Evolutionary conservation across 2,797 vertebrate species (phyloP).

Genomic region (Notamacropus eugenii): DNA sequence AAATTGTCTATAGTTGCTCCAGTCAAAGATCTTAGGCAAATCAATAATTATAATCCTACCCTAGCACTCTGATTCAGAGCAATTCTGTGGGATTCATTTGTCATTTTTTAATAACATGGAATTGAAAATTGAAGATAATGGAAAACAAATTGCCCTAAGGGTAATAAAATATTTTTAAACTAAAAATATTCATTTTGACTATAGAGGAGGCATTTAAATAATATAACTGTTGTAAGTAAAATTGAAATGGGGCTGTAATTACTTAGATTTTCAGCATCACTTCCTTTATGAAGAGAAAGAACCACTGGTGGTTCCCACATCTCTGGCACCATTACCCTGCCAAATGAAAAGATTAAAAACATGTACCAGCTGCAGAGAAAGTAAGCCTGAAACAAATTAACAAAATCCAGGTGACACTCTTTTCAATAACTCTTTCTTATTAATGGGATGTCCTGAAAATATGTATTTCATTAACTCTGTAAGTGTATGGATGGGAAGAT

Average conservation of each 20-base stretch:
- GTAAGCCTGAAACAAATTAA: constrained; percentile 77
- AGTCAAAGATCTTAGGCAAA: constrained; percentile 71
- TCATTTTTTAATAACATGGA: constrained; percentile 82
- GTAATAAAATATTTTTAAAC: constrained; percentile 86
- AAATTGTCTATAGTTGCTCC: constrained; percentile 71
- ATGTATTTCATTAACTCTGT: constrained; percentile 75
- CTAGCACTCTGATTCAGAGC: constrained; percentile 70
- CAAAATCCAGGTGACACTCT: constrained; percentile 72
- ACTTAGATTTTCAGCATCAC: constrained; percentile 80
- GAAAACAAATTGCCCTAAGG: constrained; percentile 79
- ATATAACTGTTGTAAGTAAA: constrained; percentile 83
- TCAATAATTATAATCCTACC: constrained; percentile 74
- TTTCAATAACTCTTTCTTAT: constrained; percentile 76
- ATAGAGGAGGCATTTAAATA: constrained; percentile 83
- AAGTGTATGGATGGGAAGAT: constrained; percentile 33
- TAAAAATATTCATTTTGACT: constrained; percentile 80
- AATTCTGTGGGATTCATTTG: constrained; percentile 75
- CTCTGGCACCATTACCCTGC: constrained; percentile 69
- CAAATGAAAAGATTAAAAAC: constrained; percentile 80
- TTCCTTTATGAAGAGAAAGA: constrained; percentile 79
- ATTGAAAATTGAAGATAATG: constrained; percentile 80
- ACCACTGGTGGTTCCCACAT: constrained; percentile 68
- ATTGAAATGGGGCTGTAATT: constrained; percentile 83
- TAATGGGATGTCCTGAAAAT: constrained; percentile 73
- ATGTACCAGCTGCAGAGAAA: constrained; percentile 77